Conservation (phyloP, 2,113 vertebrate species). For the Callithrix jacchus region DNA sequence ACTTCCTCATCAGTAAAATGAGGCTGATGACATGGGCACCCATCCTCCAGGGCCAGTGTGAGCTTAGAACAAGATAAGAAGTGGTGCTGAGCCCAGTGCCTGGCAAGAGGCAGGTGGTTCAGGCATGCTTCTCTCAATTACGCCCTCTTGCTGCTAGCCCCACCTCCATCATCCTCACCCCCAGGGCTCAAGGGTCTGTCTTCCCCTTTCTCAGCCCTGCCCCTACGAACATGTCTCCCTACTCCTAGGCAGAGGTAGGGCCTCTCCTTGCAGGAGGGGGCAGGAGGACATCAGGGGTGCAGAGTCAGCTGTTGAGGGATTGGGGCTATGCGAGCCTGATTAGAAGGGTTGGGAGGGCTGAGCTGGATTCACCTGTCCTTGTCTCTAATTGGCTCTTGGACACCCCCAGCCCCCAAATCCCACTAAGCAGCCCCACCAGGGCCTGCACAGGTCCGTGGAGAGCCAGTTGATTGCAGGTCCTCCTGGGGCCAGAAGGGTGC, state of each 20-base stretch:
- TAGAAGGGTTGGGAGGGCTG: slow-evolving; percentile 61
- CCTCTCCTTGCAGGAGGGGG: neutral
- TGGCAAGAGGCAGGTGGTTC: neutral
- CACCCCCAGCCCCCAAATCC: slow-evolving; percentile 87
- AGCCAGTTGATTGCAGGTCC: slow-evolving; percentile 26
- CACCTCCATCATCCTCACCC: neutral
- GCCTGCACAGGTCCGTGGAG: neutral
- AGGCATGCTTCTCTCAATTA: neutral
- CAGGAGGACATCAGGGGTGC: neutral
- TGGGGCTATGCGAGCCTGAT: slow-evolving; percentile 82
- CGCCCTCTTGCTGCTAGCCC: neutral
- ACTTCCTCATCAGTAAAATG: neutral
- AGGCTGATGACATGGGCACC: neutral
- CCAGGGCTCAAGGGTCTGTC: neutral
- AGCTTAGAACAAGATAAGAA: neutral
- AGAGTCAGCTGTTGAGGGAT: slow-evolving; percentile 74
- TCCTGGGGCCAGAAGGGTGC: slow-evolving; percentile 45
- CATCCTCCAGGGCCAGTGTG: neutral
- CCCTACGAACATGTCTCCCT: neutral
- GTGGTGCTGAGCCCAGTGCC: neutral
- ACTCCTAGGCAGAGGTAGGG: neutral
- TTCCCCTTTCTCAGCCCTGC: neutral
- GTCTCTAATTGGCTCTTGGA: slow-evolving; percentile 82
- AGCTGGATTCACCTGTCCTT: slow-evolving; percentile 89
- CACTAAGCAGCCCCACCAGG: slow-evolving; percentile 79